Base-by-base conservation (phyloP, 2,797 vertebrate species). In the Parambassis ranga region DNA sequence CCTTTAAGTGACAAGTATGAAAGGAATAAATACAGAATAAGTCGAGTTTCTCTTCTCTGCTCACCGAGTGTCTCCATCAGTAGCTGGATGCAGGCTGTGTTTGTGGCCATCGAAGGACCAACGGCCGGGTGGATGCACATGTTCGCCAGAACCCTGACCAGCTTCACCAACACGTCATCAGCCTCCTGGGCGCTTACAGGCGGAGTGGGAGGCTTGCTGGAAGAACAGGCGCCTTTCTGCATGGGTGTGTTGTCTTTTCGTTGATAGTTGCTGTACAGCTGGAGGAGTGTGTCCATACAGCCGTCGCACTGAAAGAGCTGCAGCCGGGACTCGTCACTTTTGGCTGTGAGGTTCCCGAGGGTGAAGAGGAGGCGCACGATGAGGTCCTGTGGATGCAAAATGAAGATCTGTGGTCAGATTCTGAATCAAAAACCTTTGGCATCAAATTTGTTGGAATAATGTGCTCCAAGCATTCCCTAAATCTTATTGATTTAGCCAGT, bases 281-380 rank as follows among this genome's bases (percentile, higher is more conserved):
- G 78, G 65, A 95, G 79, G 63, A 99, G 90, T 0, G 88, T 90
- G 6, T 83, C 75, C 77, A 93, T 9, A 50, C 93, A 92, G 67
- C 79, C 88, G 15, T 88, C 41, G 72, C 93, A 91, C 59, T 85
- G 83, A 79, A 90, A 95, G 56, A 98, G 90, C 48, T 82, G 84
- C 80, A 88, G 91, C 3, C 94, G 92, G 23, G 95, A 91, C 46
- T 87, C 84, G 10, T 91, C 83, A 44, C 84, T 93, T 70, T 93
- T 94, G 19, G 94, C 93, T 2, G 94, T 96, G 83, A 99, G 90
- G 87, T 98, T 99, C 64, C 96, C 96, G 36, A 98, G 92, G 47
- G 94, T 94, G 86, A 98, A 98, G 64, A 96, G 75, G 51, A 98
- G 86, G 33, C 93, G 95, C 38, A 98, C 82, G 5, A 96, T 92